Conservation (phyloP, 2,888 invertebrate genomes). For the Aphodius sticticus region DNA sequence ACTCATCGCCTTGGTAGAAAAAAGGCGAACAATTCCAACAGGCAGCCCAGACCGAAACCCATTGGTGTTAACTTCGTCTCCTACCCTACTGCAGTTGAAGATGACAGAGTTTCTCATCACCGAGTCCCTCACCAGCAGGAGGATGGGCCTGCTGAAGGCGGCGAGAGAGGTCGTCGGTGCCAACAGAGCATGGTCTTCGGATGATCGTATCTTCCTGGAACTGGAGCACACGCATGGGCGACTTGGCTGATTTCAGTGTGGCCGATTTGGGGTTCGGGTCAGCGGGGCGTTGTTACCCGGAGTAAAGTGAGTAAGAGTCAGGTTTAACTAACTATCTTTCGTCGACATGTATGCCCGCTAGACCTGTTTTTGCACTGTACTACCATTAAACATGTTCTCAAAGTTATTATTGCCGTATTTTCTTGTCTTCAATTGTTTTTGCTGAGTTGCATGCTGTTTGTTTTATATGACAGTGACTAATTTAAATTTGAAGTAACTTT, state of each 20-base stretch:
- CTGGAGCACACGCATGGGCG: background rate
- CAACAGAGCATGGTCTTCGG: background rate
- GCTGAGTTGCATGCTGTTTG: too few species aligned
- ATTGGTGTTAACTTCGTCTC: background rate
- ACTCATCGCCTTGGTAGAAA: background rate
- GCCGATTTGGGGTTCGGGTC: background rate
- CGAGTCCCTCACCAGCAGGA: background rate
- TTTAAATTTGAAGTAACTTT: too few species aligned
- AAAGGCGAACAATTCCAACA: background rate
- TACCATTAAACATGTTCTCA: too few species aligned
- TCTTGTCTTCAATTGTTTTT: too few species aligned
- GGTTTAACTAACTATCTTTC: too few species aligned
- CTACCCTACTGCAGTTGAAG: background rate
- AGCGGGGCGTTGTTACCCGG: too few species aligned
- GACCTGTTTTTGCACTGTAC: too few species aligned
- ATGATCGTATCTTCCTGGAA: background rate
- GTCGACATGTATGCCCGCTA: too few species aligned
- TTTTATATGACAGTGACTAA: too few species aligned
- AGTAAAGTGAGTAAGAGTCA: too few species aligned
- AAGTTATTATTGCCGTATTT: too few species aligned
- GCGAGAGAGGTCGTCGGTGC: background rate
- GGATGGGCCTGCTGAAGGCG: background rate
- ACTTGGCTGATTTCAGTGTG: background rate
- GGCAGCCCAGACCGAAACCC: background rate
- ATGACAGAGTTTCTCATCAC: background rate